These are phyloP conservation scores for Bubo blakistoni DNA, from an alignment of 2,113 vertebrate species.

Conservation along the genomic window DNA sequence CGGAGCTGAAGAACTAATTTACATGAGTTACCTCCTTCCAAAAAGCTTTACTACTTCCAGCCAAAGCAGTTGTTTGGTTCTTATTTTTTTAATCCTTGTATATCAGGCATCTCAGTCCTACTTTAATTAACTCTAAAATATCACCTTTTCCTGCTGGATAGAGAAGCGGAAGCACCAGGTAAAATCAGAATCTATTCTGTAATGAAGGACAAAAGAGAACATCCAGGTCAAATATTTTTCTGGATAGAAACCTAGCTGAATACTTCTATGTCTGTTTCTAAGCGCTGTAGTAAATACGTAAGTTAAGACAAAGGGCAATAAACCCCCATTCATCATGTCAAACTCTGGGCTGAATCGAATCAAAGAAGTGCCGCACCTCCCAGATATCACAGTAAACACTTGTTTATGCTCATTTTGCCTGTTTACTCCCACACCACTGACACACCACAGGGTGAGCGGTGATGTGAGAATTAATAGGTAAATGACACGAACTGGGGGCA, in stretches of 20 bases:
- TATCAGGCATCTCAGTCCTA: not conserved
- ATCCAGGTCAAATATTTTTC: not conserved
- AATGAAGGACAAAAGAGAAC: not conserved
- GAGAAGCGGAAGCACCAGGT: not conserved
- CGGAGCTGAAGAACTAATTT: not conserved
- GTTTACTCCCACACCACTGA: not conserved
- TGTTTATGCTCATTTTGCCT: not conserved
- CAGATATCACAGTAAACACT: not conserved
- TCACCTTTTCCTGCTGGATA: not conserved
- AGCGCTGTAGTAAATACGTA: not conserved
- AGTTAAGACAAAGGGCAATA: not conserved
- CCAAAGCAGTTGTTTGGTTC: not conserved
- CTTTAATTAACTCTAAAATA: not conserved
- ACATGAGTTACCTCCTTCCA: not conserved
- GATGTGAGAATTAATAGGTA: not conserved
- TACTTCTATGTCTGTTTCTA: not conserved
- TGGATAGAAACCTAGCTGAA: not conserved
- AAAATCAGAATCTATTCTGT: not conserved
- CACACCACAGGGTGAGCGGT: not conserved
- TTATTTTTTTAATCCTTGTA: not conserved
- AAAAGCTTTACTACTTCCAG: not conserved
- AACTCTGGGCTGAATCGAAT: not conserved
- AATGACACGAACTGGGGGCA: not conserved
- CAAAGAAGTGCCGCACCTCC: not conserved
- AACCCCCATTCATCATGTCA: not conserved